Conservation (phyloP, 1,140 invertebrate species). For the Aphidius ervi region DNA sequence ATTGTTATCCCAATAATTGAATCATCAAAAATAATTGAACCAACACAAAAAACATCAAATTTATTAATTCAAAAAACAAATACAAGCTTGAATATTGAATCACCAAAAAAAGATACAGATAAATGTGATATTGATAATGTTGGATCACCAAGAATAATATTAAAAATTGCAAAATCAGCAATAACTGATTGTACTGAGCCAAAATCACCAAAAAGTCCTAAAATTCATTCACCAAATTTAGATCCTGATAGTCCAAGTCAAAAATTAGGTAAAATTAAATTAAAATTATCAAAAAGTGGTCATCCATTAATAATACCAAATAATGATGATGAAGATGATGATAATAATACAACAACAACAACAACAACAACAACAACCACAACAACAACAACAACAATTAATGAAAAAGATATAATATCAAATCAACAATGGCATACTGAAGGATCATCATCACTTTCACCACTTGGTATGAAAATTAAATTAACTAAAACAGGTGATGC, state of each 20-base stretch:
- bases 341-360: no score
- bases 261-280: slow-evolving; percentile 49
- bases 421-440: slow-evolving; percentile 41
- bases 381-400: no score
- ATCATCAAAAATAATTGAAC: slow-evolving; percentile 22
- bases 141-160: slow-evolving; percentile 48
- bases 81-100: slow-evolving; percentile 21
- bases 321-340: no score
- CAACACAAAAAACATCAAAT: slow-evolving; percentile 35
- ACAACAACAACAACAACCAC: no score
- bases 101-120: slow-evolving; percentile 39
- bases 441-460: slow-evolving; percentile 38
- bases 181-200: slow-evolving; percentile 49
- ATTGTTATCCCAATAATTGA: slow-evolving; percentile 45
- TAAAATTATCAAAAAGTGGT: slow-evolving; percentile 47
- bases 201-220: slow-evolving; percentile 50
- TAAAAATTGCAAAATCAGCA: slow-evolving; percentile 51
- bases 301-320: slow-evolving; percentile 51
- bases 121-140: slow-evolving; percentile 44
- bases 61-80: slow-evolving; percentile 36
- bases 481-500: slow-evolving; percentile 42
- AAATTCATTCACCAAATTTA: slow-evolving; percentile 50
- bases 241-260: slow-evolving; percentile 48
- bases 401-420: no score
- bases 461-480: slow-evolving; percentile 50